phyloP scores from a whole-genome alignment of 2,113 vertebrate species.

The Hemiscyllium ocellatum region DNA sequence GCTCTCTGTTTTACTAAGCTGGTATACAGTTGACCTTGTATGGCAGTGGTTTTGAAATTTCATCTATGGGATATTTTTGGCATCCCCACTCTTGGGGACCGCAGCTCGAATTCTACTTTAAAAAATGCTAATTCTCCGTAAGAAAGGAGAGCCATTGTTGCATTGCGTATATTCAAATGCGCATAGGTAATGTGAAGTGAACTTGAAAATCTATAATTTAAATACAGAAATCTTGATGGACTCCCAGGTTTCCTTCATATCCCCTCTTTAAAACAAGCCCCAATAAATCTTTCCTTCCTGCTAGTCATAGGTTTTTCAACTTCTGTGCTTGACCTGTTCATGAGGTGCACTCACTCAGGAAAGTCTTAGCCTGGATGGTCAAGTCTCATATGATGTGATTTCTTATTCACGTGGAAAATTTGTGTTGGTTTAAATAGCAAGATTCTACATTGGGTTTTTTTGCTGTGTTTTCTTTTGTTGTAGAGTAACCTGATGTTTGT shows the following conservation, averaged over 20 bases:
- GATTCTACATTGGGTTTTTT: background rate
- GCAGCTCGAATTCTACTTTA: background rate
- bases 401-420: background rate
- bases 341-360: background rate
- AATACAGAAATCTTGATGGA: background rate
- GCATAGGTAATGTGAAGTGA: background rate
- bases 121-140: background rate
- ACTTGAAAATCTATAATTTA: background rate
- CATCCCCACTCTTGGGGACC: background rate
- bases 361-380: background rate
- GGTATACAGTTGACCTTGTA: background rate
- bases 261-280: background rate
- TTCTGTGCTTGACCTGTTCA: background rate
- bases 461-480: background rate
- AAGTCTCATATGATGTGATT: background rate
- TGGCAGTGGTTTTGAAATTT: slow-evolving; percentile 10
- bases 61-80: background rate
- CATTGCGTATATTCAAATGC: background rate
- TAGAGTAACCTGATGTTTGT: background rate
- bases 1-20: background rate
- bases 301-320: background rate
- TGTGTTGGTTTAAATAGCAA: background rate
- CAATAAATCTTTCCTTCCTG: background rate
- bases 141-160: background rate
- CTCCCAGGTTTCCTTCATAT: background rate